Conservation (phyloP, 1,140 invertebrate species). For the Hesperophylax magnus region DNA sequence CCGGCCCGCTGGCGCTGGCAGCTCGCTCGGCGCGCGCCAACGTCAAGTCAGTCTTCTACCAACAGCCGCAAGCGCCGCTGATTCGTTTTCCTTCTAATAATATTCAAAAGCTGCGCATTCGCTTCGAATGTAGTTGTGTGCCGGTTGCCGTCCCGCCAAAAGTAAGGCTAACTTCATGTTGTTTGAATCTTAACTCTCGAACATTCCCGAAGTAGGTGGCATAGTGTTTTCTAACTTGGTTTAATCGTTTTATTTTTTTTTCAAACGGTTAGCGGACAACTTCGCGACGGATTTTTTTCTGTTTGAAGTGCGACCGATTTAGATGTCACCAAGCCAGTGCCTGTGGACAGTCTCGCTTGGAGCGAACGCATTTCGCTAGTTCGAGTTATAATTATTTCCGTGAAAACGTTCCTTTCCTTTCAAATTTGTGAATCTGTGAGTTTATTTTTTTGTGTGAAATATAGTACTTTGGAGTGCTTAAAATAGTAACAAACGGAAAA, state of each 20-base stretch:
- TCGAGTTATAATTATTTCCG: background rate
- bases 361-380: slow-evolving; percentile 29
- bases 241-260: slow-evolving; percentile 16
- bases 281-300: slow-evolving; percentile 16
- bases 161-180: slow-evolving; percentile 40
- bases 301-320: slow-evolving; percentile 32
- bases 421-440: slow-evolving; percentile 7
- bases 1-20: background rate
- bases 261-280: slow-evolving; percentile 12
- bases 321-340: slow-evolving; percentile 35
- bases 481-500: no score
- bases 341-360: background rate
- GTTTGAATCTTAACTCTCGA: background rate
- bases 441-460: background rate
- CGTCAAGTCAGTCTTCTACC: slow-evolving; percentile 34
- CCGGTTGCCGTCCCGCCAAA: slow-evolving; percentile 28
- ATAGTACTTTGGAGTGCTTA: no score
- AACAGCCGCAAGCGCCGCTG: slow-evolving; percentile 32
- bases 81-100: slow-evolving; percentile 12
- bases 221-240: slow-evolving; percentile 5
- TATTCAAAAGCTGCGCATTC: slow-evolving; percentile 29
- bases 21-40: slow-evolving; percentile 12
- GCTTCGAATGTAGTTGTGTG: slow-evolving; percentile 9
- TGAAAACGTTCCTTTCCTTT: slow-evolving; percentile 3
- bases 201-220: slow-evolving; percentile 27